phyloP scores from a whole-genome alignment of 2,113 vertebrate genomes.

The Indicator indicator region DNA sequence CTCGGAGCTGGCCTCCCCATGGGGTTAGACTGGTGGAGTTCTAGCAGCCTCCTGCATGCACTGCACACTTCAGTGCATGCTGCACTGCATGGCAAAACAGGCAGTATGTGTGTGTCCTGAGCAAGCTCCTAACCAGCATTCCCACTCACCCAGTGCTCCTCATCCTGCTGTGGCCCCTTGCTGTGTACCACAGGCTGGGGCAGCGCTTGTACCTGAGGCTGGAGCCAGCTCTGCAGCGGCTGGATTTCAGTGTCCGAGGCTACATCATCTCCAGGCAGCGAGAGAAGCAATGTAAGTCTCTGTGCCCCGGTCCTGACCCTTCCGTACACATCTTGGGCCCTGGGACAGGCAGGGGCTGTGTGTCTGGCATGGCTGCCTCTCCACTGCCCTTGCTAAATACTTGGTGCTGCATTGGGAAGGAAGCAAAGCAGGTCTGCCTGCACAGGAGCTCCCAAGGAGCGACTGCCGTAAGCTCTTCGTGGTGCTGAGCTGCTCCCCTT shows the following conservation, averaged over 20 bases:
- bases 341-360: not conserved
- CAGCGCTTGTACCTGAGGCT: constrained; percentile 82
- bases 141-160: constrained; percentile 79
- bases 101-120: not conserved
- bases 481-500: not conserved
- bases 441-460: not conserved
- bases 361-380: not conserved
- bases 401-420: not conserved
- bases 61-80: not conserved
- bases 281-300: constrained; percentile 88
- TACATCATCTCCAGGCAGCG: constrained; percentile 91
- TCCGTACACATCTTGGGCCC: not conserved
- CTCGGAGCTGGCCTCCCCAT: not conserved
- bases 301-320: not conserved
- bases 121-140: not conserved
- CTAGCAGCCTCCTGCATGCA: accelerated
- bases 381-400: not conserved
- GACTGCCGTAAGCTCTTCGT: not conserved
- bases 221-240: constrained; percentile 90
- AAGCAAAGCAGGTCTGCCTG: not conserved
- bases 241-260: constrained; percentile 90
- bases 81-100: accelerated
- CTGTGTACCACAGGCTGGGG: constrained; percentile 85
- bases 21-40: not conserved
- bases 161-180: constrained; percentile 87